Percentiles rank a stretch among this genome's conserved stretches.
Conservation (phyloP, 2,797 vertebrate species). For the Propithecus perrieri region DNA sequence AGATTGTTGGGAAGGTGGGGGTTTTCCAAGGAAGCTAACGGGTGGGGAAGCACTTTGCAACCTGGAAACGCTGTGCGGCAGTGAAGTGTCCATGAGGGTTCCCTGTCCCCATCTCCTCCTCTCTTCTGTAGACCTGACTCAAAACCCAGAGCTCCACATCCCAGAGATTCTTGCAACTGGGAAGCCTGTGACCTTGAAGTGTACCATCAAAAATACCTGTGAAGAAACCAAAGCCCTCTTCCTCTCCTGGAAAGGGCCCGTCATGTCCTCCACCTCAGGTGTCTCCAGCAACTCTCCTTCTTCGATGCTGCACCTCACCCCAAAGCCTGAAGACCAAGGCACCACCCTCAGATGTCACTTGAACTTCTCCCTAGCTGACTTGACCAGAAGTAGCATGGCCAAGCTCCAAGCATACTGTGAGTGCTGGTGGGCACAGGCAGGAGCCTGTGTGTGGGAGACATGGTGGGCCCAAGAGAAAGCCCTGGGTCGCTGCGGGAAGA, state of each 20-base stretch:
- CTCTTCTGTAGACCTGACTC: too few relatives aligned
- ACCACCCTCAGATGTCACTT: not conserved
- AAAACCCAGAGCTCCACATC: too few relatives aligned
- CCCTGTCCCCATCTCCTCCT: too few relatives aligned
- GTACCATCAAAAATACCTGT: too few relatives aligned
- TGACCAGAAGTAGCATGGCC: not conserved
- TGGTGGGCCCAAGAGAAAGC: not conserved
- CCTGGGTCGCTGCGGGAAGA: not conserved
- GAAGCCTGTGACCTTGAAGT: too few relatives aligned
- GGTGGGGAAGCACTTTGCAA: too few relatives aligned
- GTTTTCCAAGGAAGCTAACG: too few relatives aligned
- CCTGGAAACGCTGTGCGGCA: too few relatives aligned
- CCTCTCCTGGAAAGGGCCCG: not conserved
- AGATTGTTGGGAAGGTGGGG: too few relatives aligned
- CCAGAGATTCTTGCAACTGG: too few relatives aligned
- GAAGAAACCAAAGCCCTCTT: too few relatives aligned
- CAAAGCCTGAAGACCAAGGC: fast-evolving
- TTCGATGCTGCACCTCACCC: not conserved
- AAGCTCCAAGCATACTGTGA: not conserved
- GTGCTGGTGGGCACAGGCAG: not conserved
- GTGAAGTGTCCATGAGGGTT: too few relatives aligned
- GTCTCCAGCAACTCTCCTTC: not conserved
- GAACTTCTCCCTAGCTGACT: not conserved
- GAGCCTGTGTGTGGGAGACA: not conserved
- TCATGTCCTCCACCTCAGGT: not conserved